Conservation (phyloP, 2,797 vertebrate species). For the Melanotaenia boesemani region DNA sequence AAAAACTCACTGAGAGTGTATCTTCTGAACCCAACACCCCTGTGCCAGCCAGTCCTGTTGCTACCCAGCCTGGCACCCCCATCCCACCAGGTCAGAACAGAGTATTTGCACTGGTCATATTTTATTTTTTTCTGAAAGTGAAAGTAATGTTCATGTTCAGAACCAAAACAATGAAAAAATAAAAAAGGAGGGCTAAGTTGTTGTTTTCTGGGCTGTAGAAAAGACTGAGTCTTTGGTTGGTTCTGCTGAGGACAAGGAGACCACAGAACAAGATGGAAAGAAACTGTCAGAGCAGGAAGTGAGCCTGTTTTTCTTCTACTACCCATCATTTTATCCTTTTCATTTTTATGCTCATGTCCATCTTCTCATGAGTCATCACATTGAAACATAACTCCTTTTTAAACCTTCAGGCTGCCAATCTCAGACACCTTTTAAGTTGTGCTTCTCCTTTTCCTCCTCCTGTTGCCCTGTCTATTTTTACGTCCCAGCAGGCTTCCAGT, state of each 20-base stretch:
- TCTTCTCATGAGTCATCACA: slow-evolving; percentile 26
- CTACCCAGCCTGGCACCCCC: slow-evolving; percentile 80
- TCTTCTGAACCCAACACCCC: slow-evolving; percentile 96
- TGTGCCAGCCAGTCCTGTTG: slow-evolving; percentile 90
- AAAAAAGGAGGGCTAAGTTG: slow-evolving; percentile 26
- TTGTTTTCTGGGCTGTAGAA: slow-evolving; percentile 79
- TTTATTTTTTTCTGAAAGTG: slow-evolving; percentile 3
- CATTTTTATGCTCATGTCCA: slow-evolving; percentile 22
- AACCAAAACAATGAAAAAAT: not conserved
- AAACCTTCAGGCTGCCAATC: slow-evolving; percentile 48
- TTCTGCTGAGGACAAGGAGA: slow-evolving; percentile 89
- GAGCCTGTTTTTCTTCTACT: slow-evolving; percentile 28
- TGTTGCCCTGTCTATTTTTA: slow-evolving; percentile 10
- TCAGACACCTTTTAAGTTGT: slow-evolving; percentile 42
- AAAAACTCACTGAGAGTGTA: slow-evolving; percentile 88
- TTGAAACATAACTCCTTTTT: slow-evolving; percentile 9
- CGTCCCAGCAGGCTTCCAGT: slow-evolving; percentile 49
- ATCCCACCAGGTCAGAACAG: slow-evolving; percentile 85
- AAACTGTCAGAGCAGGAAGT: slow-evolving; percentile 87
- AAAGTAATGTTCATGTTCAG: not conserved
- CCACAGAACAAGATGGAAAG: slow-evolving; percentile 82
- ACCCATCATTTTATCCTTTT: slow-evolving; percentile 20
- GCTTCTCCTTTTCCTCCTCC: slow-evolving; percentile 16
- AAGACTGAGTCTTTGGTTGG: slow-evolving; percentile 84
- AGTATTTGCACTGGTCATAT: not conserved